phyloP scores from a whole-genome alignment of 2,888 invertebrate species.

The Platerodrilus igneus region DNA sequence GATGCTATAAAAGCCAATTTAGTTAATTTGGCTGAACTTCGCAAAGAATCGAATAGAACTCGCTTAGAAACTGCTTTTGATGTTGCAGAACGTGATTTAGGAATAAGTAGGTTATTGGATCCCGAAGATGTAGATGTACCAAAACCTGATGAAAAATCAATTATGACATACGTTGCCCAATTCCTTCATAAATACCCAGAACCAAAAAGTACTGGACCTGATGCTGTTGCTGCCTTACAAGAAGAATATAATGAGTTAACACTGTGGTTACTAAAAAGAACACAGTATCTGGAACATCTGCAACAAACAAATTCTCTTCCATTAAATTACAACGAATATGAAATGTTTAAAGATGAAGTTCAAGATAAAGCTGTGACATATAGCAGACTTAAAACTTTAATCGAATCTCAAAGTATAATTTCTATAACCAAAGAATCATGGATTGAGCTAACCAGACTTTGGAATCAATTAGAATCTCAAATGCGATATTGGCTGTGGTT shows the following conservation, averaged over 20 bases:
- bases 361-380: constrained; percentile 68
- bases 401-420: constrained; percentile 75
- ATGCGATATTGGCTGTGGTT: constrained; percentile 86
- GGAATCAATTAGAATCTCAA: constrained; percentile 75
- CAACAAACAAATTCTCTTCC: constrained; percentile 71
- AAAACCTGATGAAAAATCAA: constrained; percentile 94
- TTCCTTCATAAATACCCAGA: constrained; percentile 93
- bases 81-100: constrained; percentile 85
- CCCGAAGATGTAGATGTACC: constrained; percentile 95
- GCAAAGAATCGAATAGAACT: constrained; percentile 70
- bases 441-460: constrained; percentile 73
- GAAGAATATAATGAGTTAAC: constrained; percentile 75
- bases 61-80: constrained; percentile 90
- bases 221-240: constrained; percentile 73
- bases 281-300: constrained; percentile 70
- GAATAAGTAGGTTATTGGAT: constrained; percentile 86
- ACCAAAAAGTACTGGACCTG: constrained; percentile 70
- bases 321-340: constrained; percentile 76
- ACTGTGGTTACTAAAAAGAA: constrained; percentile 77
- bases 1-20: constrained; percentile 91
- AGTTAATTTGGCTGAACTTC: constrained; percentile 80
- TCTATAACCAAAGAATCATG: constrained; percentile 83
- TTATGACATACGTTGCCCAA: constrained; percentile 98
- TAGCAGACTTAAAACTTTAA: constrained; percentile 72
- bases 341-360: constrained; percentile 71